Evolutionary conservation across 2,888 invertebrate genomes (phyloP).

Genomic region (Seira ritae): DNA sequence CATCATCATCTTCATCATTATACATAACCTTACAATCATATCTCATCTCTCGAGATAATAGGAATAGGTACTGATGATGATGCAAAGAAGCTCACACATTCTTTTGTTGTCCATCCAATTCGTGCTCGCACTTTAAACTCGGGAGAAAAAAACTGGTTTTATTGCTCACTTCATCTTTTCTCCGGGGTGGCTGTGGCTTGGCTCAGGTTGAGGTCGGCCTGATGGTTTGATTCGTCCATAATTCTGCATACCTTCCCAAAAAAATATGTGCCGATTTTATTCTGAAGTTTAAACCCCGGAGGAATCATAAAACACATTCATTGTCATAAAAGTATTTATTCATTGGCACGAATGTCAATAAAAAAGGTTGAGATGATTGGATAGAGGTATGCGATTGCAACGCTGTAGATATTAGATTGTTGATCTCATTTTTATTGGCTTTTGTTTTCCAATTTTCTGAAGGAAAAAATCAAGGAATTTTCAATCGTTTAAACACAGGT

Average conservation of each 20-base stretch:
- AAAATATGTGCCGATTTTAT: too few relatives aligned
- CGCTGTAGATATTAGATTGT: too few relatives aligned
- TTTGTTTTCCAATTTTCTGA: too few relatives aligned
- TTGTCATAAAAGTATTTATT: too few relatives aligned
- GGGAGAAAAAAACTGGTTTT: slow-evolving; percentile 47
- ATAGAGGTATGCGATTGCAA: too few relatives aligned
- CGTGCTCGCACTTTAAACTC: slow-evolving; percentile 28
- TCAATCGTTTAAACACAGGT: slow-evolving; percentile 24
- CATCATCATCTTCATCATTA: slow-evolving; percentile 37
- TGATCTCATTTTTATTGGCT: too few relatives aligned
- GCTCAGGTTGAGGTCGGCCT: too few relatives aligned
- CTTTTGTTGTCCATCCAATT: slow-evolving; percentile 58
- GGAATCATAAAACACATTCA: slow-evolving; percentile 59
- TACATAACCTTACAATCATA: slow-evolving; percentile 20
- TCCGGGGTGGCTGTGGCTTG: slow-evolving; percentile 40
- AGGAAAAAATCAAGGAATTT: slow-evolving; percentile 12
- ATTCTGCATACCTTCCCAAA: too few relatives aligned
- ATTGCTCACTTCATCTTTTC: slow-evolving; percentile 23
- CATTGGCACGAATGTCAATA: slow-evolving; percentile 43
- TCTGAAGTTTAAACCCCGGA: too few relatives aligned
- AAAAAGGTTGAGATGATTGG: too few relatives aligned
- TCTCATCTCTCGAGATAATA: slow-evolving; percentile 32
- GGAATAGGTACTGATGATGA: too few relatives aligned
- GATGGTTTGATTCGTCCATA: too few relatives aligned
- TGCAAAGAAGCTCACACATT: slow-evolving; percentile 46